Evolutionary conservation across 1,140 invertebrate species (phyloP).

Genomic region (Pseudomyrmex concolor): DNA sequence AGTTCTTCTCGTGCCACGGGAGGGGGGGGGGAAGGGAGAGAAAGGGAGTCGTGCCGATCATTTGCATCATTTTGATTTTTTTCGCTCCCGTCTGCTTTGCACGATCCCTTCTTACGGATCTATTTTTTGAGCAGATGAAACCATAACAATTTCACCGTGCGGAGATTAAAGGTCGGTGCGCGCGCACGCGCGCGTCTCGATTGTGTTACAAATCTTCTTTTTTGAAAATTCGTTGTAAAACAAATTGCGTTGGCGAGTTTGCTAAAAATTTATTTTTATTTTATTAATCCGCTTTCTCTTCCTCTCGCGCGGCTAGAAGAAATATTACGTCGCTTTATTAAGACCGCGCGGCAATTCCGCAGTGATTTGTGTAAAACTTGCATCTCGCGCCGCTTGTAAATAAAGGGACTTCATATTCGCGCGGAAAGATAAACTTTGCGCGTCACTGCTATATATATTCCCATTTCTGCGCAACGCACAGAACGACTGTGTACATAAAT

Average conservation of each 20-base stretch:
- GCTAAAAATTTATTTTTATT: too few relatives aligned
- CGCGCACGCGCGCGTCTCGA: neutral
- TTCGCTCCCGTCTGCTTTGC: constrained; percentile 45
- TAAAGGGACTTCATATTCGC: neutral
- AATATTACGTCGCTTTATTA: neutral
- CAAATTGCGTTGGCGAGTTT: too few relatives aligned
- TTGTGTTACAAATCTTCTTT: neutral
- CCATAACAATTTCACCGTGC: constrained; percentile 45
- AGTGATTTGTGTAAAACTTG: neutral
- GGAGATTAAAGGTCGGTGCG: too few relatives aligned
- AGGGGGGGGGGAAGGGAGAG: too few relatives aligned
- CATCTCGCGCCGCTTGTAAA: neutral
- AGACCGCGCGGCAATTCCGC: neutral
- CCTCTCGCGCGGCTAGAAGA: too few relatives aligned
- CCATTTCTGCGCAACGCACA: constrained; percentile 28
- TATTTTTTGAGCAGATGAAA: constrained; percentile 39
- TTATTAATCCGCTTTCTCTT: too few relatives aligned
- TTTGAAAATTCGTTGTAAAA: too few relatives aligned
- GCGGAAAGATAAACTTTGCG: neutral
- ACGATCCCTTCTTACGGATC: constrained; percentile 26
- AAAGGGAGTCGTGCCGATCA: constrained; percentile 22
- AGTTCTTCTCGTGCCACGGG: neutral
- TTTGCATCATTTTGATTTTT: constrained; percentile 61
- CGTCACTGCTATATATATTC: constrained; percentile 24
- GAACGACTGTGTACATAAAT: constrained; percentile 17